A percentile compares a stretch with the other conserved stretches of the same genome.
These are phyloP conservation scores for Gymnorhina tibicen DNA, from an alignment of 2,113 vertebrate genomes.

Conservation along the genomic window DNA sequence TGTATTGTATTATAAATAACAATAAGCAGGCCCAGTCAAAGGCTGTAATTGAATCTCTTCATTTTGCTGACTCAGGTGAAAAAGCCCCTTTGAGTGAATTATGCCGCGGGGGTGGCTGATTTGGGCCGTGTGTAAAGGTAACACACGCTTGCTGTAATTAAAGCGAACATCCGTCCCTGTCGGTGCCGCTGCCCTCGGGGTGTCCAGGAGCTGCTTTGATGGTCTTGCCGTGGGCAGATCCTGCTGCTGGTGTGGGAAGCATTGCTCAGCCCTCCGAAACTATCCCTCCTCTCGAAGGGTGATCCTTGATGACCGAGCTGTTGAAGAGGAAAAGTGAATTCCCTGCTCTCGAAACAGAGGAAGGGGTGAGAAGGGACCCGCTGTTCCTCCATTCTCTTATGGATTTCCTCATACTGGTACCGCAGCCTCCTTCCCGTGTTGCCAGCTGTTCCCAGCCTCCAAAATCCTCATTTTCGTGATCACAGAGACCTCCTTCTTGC, in stretches of 20 bases:
- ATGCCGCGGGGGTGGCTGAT: neutral
- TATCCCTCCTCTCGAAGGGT: neutral
- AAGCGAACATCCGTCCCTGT: neutral
- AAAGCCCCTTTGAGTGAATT: constrained; percentile 48
- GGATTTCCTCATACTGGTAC: neutral
- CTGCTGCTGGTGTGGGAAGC: neutral
- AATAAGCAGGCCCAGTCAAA: constrained; percentile 57
- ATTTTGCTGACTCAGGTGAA: constrained; percentile 62
- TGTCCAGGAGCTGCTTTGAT: neutral
- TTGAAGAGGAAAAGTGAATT: neutral
- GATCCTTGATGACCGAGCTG: rapidly evolving
- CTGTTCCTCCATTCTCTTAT: neutral
- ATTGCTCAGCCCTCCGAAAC: neutral
- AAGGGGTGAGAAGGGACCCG: rapidly evolving
- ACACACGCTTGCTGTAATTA: neutral
- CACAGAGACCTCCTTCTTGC: neutral
- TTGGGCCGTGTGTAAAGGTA: neutral
- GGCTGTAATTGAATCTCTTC: constrained; percentile 68
- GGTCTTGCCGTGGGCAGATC: neutral
- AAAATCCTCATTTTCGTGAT: neutral
- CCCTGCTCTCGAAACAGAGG: neutral
- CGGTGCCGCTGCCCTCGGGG: neutral
- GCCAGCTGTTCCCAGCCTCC: neutral
- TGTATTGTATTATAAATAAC: constrained; percentile 67
- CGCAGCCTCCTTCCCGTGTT: rapidly evolving